Percentiles rank a stretch among this genome's conserved stretches.
These are phyloP conservation scores for Pelusios castaneus DNA, from an alignment of 2,113 vertebrate species.

Conservation along the genomic window DNA sequence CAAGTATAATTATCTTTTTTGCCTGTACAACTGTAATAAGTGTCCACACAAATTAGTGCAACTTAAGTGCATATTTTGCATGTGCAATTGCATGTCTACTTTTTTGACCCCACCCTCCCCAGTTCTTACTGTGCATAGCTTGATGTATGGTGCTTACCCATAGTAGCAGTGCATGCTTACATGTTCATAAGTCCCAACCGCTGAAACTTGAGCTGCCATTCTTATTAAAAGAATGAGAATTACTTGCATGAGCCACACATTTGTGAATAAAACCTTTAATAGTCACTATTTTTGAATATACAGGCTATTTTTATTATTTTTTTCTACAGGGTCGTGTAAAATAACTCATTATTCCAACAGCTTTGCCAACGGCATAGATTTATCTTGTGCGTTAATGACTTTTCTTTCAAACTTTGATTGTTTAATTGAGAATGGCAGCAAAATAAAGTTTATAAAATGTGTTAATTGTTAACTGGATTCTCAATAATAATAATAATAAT, in stretches of 20 bases:
- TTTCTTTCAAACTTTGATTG: background rate
- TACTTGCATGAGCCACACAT: background rate
- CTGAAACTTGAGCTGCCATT: background rate
- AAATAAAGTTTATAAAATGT: background rate
- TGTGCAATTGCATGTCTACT: background rate
- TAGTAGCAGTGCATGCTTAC: background rate
- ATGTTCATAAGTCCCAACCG: background rate
- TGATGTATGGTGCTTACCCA: background rate
- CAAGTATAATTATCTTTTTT: background rate
- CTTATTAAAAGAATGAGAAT: background rate
- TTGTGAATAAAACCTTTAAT: background rate
- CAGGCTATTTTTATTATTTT: background rate
- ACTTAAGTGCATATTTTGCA: background rate
- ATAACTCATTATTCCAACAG: background rate
- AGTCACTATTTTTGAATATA: background rate
- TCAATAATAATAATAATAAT: background rate
- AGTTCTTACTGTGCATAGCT: background rate
- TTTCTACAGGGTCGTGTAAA: background rate
- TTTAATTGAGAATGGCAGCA: background rate
- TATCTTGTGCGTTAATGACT: background rate
- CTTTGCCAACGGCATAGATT: background rate
- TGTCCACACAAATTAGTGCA: background rate
- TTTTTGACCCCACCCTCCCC: background rate
- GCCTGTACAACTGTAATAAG: background rate
- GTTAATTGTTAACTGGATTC: background rate